A percentile compares a stretch with the other conserved stretches of the same genome.
These are phyloP conservation scores for Tamias sibiricus DNA, from an alignment of 2,113 vertebrate genomes.

Conservation along the genomic window DNA sequence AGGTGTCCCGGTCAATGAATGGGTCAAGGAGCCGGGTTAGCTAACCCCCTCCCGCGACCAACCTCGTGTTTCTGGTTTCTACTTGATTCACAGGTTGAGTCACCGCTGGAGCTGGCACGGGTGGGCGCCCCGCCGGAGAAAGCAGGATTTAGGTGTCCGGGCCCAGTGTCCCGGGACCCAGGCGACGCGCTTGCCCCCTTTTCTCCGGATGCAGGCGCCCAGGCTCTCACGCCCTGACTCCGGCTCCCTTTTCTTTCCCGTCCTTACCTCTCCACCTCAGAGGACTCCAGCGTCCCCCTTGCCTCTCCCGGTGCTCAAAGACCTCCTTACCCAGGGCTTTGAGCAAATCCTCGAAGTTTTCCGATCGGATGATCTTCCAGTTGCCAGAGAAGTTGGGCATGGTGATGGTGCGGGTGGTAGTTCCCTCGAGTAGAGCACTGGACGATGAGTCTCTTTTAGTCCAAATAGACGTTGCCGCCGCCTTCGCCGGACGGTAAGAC, in stretches of 20 bases:
- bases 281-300: background rate
- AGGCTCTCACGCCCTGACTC: background rate
- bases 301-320: background rate
- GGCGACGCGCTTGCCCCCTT: background rate
- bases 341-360: slow-evolving; percentile 96
- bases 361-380: slow-evolving; percentile 95
- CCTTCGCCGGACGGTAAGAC: background rate
- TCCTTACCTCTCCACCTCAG: background rate
- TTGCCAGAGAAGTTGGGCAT: slow-evolving; percentile 93
- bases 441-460: background rate
- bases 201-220: background rate
- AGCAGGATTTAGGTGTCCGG: slow-evolving; percentile 8
- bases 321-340: slow-evolving; percentile 92
- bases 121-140: slow-evolving; percentile 42
- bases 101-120: slow-evolving; percentile 27
- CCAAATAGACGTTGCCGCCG: background rate
- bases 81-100: slow-evolving; percentile 63
- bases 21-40: background rate
- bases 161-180: background rate
- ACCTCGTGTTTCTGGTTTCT: slow-evolving; percentile 64
- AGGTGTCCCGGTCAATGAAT: background rate
- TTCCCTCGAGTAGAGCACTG: background rate
- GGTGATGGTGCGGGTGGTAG: slow-evolving; percentile 66
- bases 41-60: background rate
- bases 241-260: background rate